These are phyloP conservation scores for Ageneiosus marmoratus DNA, from an alignment of 2,113 vertebrate species.

Conservation along the genomic window DNA sequence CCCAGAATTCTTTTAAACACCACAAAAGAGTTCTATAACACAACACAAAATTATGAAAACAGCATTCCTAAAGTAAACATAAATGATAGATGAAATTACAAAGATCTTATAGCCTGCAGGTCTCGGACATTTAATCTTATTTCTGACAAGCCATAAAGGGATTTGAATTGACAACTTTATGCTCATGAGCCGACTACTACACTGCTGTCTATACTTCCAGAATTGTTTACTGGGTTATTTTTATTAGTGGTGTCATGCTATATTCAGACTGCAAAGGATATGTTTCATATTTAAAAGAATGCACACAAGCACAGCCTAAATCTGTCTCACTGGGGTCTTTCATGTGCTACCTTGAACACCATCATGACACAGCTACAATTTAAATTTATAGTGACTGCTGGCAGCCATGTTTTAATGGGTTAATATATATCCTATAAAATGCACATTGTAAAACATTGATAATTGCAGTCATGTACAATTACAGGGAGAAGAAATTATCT, in stretches of 20 bases:
- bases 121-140: background rate
- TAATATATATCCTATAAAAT: background rate
- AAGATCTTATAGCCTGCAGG: background rate
- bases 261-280: background rate
- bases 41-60: background rate
- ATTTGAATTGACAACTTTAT: background rate
- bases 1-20: background rate
- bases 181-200: background rate
- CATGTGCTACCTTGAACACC: background rate
- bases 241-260: background rate
- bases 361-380: background rate
- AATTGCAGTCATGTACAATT: conserved; percentile 16
- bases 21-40: background rate
- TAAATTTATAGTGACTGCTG: background rate
- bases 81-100: background rate
- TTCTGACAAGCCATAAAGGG: background rate
- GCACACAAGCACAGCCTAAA: background rate
- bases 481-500: background rate
- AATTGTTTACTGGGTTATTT: background rate
- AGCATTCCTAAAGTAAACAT: background rate
- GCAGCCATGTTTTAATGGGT: conserved; percentile 9
- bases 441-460: background rate
- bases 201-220: background rate
- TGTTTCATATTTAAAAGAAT: background rate
- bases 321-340: background rate